Conservation (phyloP, 2,888 invertebrate species). For the Hipparchia sbordonii region DNA sequence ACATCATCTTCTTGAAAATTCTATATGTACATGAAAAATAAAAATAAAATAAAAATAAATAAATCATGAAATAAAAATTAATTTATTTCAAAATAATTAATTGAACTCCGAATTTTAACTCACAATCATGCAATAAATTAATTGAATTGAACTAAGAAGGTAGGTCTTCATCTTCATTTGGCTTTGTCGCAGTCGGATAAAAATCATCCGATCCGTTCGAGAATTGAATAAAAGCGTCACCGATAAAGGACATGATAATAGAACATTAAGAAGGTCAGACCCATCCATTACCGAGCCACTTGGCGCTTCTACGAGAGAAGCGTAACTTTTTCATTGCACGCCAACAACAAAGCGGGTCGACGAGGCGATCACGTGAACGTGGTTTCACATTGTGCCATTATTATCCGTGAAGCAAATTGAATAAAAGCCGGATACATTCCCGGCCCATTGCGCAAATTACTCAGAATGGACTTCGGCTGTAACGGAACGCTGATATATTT, state of each 20-base stretch:
- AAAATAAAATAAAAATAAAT: too few species aligned
- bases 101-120: too few species aligned
- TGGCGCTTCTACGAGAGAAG: slow-evolving; percentile 31
- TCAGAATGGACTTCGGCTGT: slow-evolving; percentile 59
- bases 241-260: slow-evolving; percentile 22
- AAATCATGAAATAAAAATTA: too few species aligned
- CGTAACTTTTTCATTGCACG: slow-evolving; percentile 38
- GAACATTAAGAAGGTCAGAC: slow-evolving; percentile 36
- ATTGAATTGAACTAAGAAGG: too few species aligned
- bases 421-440: slow-evolving; percentile 52
- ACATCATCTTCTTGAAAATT: too few species aligned
- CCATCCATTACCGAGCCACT: slow-evolving; percentile 33
- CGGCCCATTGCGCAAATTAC: slow-evolving; percentile 56
- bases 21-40: too few species aligned
- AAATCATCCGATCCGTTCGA: not conserved
- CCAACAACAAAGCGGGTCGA: slow-evolving; percentile 42
- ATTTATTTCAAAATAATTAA: too few species aligned
- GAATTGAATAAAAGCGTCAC: slow-evolving; percentile 8
- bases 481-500: slow-evolving; percentile 32
- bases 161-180: too few species aligned
- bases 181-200: too few species aligned
- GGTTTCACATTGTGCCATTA: slow-evolving; percentile 48
- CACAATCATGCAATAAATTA: too few species aligned
- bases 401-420: slow-evolving; percentile 56
- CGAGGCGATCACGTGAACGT: slow-evolving; percentile 44